phyloP scores from a whole-genome alignment of 1,140 invertebrate genomes.

The Ridgeia piscesae region DNA sequence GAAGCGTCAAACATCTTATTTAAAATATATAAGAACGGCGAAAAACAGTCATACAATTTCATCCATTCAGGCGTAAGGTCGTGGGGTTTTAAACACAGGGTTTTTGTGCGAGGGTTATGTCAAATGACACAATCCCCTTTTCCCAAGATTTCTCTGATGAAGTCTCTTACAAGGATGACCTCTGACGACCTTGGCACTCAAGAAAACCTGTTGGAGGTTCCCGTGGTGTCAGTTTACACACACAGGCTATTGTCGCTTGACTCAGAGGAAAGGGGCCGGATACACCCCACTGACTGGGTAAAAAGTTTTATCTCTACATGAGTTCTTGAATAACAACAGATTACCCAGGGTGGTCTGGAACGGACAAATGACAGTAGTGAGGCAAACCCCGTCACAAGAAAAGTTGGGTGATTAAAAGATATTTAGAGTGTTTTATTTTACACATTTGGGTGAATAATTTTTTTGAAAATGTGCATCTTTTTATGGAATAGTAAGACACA shows the following conservation, averaged over 20 bases:
- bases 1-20: background rate
- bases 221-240: background rate
- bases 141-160: background rate
- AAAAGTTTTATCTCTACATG: background rate
- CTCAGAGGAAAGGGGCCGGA: background rate
- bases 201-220: background rate
- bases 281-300: background rate
- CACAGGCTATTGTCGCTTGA: background rate
- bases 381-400: background rate
- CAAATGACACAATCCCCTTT: background rate
- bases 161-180: background rate
- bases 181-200: background rate
- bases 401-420: background rate
- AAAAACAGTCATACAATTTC: background rate
- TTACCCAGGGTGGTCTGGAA: background rate
- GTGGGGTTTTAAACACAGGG: background rate
- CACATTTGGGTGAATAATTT: too few relatives aligned
- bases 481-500: too few relatives aligned
- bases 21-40: background rate
- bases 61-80: background rate
- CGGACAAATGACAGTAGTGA: background rate
- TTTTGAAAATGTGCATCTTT: too few relatives aligned
- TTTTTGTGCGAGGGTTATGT: background rate
- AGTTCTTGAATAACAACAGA: background rate
- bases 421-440: background rate